These are phyloP conservation scores for Pipistrellus pipistrellus DNA, from an alignment of 2,797 vertebrate genomes.

Conservation along the genomic window DNA sequence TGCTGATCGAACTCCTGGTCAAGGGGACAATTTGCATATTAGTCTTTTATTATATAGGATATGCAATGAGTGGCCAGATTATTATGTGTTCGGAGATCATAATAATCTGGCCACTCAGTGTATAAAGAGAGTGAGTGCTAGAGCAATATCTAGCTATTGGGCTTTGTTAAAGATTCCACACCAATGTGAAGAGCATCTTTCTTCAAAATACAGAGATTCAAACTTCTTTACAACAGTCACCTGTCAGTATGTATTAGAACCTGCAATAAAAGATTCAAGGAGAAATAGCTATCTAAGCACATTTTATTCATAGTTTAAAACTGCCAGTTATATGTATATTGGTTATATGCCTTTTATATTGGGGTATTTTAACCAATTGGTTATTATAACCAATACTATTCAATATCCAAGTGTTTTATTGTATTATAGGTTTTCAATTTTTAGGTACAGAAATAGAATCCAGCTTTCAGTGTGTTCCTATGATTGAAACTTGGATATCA, in stretches of 20 bases:
- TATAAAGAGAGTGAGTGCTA: neutral
- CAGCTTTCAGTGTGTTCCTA: conserved; percentile 46
- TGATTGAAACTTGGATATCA: conserved; percentile 52
- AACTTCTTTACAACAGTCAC: neutral
- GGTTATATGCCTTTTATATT: conserved; percentile 26
- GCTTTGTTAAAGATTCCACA: conserved; percentile 39
- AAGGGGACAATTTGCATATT: too few relatives aligned
- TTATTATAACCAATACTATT: neutral
- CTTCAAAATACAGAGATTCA: conserved; percentile 6
- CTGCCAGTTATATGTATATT: neutral
- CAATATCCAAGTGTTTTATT: conserved; percentile 53
- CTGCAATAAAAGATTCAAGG: conserved; percentile 5
- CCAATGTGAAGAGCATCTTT: neutral
- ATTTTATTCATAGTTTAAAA: conserved; percentile 52
- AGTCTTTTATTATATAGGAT: too few relatives aligned
- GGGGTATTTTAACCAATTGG: neutral
- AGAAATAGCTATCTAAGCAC: neutral
- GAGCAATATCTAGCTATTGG: neutral
- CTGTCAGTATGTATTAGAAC: conserved; percentile 7
- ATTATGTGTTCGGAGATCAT: too few relatives aligned
- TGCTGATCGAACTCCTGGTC: too few relatives aligned
- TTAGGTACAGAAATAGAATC: conserved; percentile 56
- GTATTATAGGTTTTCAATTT: conserved; percentile 24
- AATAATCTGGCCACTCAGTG: too few relatives aligned
- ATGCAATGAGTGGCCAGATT: too few relatives aligned